Conservation (phyloP, 2,888 invertebrate species). For the Eumacrocentrus americanus region DNA sequence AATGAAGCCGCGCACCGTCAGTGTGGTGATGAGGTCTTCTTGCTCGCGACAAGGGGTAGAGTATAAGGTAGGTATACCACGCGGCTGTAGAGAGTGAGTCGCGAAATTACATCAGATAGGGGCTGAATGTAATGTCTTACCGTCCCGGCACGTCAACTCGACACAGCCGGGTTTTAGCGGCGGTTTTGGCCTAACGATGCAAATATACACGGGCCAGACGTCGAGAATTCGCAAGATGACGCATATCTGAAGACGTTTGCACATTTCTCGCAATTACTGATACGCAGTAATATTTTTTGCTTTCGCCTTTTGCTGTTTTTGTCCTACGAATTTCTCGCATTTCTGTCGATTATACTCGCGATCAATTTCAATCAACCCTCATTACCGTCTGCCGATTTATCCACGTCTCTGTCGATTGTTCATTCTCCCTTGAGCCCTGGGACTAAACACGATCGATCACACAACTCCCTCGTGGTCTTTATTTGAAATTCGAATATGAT, state of each 20-base stretch:
- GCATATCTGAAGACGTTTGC: too few relatives aligned
- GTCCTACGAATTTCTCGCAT: neutral
- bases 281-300: neutral
- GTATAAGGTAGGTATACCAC: too few relatives aligned
- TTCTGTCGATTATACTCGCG: slow-evolving; percentile 30
- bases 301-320: neutral
- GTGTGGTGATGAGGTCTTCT: slow-evolving; percentile 30
- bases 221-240: slow-evolving; percentile 25
- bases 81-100: slow-evolving; percentile 26
- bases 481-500: slow-evolving; percentile 7
- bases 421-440: slow-evolving; percentile 9
- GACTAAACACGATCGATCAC: slow-evolving; percentile 18
- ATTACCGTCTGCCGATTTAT: slow-evolving; percentile 28
- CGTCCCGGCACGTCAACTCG: slow-evolving; percentile 41
- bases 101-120: slow-evolving; percentile 53
- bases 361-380: slow-evolving; percentile 40
- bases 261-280: neutral
- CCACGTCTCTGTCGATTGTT: slow-evolving; percentile 31
- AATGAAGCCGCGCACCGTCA: slow-evolving; percentile 14
- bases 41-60: slow-evolving; percentile 10
- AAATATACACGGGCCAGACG: slow-evolving; percentile 45
- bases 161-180: slow-evolving; percentile 47
- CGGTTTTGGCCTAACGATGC: slow-evolving; percentile 57
- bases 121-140: slow-evolving; percentile 45
- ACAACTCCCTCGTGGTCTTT: slow-evolving; percentile 8